Evolutionary conservation across 2,888 invertebrate genomes (phyloP).

Genomic region (Drosophila tanythrix): DNA sequence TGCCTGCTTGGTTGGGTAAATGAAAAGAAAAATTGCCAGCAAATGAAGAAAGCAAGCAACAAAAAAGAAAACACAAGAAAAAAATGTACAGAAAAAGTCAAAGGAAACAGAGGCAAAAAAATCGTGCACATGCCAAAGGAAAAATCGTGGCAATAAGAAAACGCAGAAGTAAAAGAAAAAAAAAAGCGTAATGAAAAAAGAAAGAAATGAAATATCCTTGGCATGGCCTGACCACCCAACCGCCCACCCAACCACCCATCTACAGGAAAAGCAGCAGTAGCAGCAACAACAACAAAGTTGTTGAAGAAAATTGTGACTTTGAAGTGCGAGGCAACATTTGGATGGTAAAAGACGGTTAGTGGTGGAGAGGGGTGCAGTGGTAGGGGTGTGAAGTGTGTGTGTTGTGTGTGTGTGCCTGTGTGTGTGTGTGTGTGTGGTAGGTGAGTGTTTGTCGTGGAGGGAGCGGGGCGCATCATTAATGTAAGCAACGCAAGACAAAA

Average conservation of each 20-base stretch:
- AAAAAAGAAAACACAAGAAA: slow-evolving; percentile 6
- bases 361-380: background rate
- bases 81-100: slow-evolving; percentile 2
- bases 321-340: slow-evolving; percentile 61
- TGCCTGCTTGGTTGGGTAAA: slow-evolving; percentile 62
- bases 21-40: slow-evolving; percentile 71
- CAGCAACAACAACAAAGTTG: slow-evolving; percentile 32
- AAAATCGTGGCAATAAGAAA: slow-evolving; percentile 57
- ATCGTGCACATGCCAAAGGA: slow-evolving; percentile 53
- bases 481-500: slow-evolving; percentile 59
- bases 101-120: slow-evolving; percentile 8
- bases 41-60: slow-evolving; percentile 59
- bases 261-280: slow-evolving; percentile 13
- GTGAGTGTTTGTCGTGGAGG: background rate
- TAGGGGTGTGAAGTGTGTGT: background rate
- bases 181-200: slow-evolving; percentile 15
- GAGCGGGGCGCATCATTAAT: slow-evolving; percentile 48
- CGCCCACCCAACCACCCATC: slow-evolving; percentile 2
- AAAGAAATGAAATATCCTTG: slow-evolving; percentile 43
- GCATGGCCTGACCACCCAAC: slow-evolving; percentile 6
- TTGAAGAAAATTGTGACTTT: slow-evolving; percentile 70
- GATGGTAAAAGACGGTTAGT: slow-evolving; percentile 19
- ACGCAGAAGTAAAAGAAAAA: slow-evolving; percentile 22
- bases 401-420: background rate
- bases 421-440: background rate